These are phyloP conservation scores for Synergus gifuensis DNA, from an alignment of 2,888 invertebrate genomes.

Conservation along the genomic window DNA sequence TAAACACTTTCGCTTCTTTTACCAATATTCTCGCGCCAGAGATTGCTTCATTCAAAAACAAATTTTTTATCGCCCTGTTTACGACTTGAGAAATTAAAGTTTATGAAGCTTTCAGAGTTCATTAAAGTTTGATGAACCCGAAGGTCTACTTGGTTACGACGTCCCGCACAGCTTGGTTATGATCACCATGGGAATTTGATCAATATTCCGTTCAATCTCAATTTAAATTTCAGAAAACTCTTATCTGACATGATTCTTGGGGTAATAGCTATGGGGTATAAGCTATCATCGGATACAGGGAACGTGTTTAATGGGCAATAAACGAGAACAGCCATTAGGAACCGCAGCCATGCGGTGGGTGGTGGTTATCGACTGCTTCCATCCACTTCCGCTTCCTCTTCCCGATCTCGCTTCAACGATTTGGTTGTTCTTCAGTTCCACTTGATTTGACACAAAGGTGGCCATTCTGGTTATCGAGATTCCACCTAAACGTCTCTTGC, in stretches of 20 bases:
- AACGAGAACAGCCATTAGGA: constrained; percentile 48
- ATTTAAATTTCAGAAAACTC: constrained; percentile 31
- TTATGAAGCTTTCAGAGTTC: constrained; percentile 8
- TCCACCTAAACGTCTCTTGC: background rate
- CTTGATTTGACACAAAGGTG: constrained; percentile 32
- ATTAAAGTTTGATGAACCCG: constrained; percentile 14
- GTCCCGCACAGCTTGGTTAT: background rate
- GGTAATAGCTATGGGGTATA: background rate
- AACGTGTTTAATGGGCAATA: constrained; percentile 48
- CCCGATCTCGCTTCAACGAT: constrained; percentile 11
- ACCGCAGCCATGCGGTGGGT: constrained; percentile 31
- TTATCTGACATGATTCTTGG: background rate
- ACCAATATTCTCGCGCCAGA: background rate
- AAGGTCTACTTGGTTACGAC: background rate
- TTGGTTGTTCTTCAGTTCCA: constrained; percentile 34
- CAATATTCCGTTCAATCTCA: constrained; percentile 17
- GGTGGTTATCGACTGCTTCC: constrained; percentile 36
- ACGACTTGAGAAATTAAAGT: constrained; percentile 12
- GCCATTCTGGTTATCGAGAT: constrained; percentile 6
- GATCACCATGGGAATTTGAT: constrained; percentile 29
- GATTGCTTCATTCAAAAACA: too few relatives aligned
- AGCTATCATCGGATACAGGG: constrained; percentile 33
- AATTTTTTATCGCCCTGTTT: background rate
- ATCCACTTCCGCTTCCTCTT: constrained; percentile 17
- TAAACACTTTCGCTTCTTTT: background rate